Evolutionary conservation across 1,140 invertebrate genomes (phyloP).

Genomic region (Leptopilina boulardi): DNA sequence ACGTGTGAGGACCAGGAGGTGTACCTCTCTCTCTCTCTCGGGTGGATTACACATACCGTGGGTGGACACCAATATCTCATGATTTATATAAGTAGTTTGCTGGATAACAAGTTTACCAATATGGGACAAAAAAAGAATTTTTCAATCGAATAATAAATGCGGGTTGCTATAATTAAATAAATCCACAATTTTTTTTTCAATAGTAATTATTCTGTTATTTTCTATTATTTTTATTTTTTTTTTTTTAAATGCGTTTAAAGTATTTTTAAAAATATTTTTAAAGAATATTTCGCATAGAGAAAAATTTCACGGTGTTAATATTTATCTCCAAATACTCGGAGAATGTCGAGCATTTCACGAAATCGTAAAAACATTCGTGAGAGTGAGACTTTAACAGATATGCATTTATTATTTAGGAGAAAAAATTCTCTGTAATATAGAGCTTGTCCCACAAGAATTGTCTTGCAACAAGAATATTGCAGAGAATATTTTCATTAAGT

Average conservation of each 20-base stretch:
- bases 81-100: constrained; percentile 36
- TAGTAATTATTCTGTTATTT: not conserved
- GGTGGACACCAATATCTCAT: constrained; percentile 48
- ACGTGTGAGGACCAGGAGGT: constrained; percentile 15
- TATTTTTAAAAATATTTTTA: too few species aligned
- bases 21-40: not conserved
- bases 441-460: not conserved
- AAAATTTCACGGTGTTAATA: not conserved
- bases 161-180: constrained; percentile 19
- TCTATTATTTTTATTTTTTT: not conserved
- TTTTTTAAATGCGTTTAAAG: too few species aligned
- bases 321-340: not conserved
- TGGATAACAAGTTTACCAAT: constrained; percentile 43
- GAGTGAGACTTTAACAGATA: not conserved
- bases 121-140: constrained; percentile 38
- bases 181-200: not conserved
- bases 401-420: not conserved
- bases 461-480: not conserved
- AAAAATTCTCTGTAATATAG: not conserved
- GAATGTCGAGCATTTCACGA: not conserved
- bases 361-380: not conserved
- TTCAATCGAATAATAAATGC: constrained; percentile 35
- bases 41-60: constrained; percentile 31
- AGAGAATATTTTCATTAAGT: not conserved
- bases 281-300: not conserved